These are phyloP conservation scores for Sinelater perroti DNA, from an alignment of 2,888 invertebrate genomes.

Conservation along the genomic window DNA sequence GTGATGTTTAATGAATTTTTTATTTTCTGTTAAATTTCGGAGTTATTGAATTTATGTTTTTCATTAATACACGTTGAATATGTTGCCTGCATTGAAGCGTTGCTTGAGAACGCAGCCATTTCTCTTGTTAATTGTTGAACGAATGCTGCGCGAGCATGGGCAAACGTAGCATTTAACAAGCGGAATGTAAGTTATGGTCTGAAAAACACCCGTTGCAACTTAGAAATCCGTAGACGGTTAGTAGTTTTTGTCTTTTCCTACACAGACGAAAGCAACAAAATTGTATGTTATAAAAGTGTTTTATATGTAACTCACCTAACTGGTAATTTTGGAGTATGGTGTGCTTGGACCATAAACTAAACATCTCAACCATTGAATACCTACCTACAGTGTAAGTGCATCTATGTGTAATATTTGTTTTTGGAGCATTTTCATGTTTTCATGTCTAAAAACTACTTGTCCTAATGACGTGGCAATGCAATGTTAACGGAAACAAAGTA, in stretches of 20 bases:
- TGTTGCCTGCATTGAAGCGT: too few species aligned
- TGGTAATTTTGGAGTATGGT: constrained; percentile 26
- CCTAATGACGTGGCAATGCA: constrained; percentile 54
- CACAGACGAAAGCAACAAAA: constrained; percentile 8
- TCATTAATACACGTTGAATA: too few species aligned
- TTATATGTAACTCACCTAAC: constrained; percentile 25
- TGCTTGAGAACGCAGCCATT: too few species aligned
- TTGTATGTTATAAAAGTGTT: constrained; percentile 29
- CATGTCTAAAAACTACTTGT: constrained; percentile 41
- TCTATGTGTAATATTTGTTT: constrained; percentile 40
- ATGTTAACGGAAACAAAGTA: constrained; percentile 49
- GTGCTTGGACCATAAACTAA: constrained; percentile 37
- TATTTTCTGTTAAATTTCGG: too few species aligned
- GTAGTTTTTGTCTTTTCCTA: constrained; percentile 26
- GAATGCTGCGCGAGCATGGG: too few species aligned
- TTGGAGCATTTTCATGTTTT: constrained; percentile 39
- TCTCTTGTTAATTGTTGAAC: not conserved
- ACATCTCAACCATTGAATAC: constrained; percentile 31
- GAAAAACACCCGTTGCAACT: constrained; percentile 27
- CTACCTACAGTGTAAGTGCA: constrained; percentile 40
- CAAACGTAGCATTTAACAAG: constrained; percentile 27
- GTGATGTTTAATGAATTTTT: too few species aligned
- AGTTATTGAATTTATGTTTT: too few species aligned
- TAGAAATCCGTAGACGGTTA: constrained; percentile 22
- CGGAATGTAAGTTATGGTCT: constrained; percentile 30